Evolutionary conservation across 2,113 vertebrate genomes (phyloP).

Genomic region (Callaeas wilsoni): DNA sequence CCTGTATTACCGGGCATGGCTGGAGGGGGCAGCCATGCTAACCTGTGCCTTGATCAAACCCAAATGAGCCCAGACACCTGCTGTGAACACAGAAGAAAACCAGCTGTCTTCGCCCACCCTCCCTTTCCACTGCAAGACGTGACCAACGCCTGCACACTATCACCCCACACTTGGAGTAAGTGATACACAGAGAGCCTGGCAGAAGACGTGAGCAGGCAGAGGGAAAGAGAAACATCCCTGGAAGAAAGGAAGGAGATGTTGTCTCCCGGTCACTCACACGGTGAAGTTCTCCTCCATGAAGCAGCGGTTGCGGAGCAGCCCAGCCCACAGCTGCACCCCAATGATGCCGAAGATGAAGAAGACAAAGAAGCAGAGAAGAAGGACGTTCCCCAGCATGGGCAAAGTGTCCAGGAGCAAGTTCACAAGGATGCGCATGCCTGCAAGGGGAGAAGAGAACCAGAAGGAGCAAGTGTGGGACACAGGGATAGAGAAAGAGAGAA

Average conservation of each 20-base stretch:
- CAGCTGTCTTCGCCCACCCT: background rate
- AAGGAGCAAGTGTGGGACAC: background rate
- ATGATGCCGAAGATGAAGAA: conserved; percentile 86
- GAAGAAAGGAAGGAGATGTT: background rate
- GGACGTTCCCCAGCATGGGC: conserved; percentile 81
- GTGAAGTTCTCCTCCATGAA: conserved; percentile 84
- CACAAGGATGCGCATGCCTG: conserved; percentile 84
- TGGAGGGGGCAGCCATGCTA: background rate
- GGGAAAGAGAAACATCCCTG: background rate
- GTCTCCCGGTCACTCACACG: conserved; percentile 67
- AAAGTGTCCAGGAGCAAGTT: conserved; percentile 81
- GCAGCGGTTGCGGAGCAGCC: conserved; percentile 81
- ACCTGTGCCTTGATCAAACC: background rate
- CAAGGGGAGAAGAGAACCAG: background rate
- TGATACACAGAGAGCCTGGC: background rate
- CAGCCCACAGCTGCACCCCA: conserved; percentile 82
- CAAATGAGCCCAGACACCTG: background rate
- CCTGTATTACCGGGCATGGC: background rate
- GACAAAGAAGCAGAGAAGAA: conserved; percentile 83
- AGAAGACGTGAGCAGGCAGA: background rate
- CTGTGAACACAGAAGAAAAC: background rate
- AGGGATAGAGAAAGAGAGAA: background rate
- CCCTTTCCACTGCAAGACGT: background rate
- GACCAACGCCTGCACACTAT: accelerated
- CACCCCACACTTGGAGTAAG: background rate